phyloP scores from a whole-genome alignment of 2,797 vertebrate genomes.

The Macropodus opercularis region DNA sequence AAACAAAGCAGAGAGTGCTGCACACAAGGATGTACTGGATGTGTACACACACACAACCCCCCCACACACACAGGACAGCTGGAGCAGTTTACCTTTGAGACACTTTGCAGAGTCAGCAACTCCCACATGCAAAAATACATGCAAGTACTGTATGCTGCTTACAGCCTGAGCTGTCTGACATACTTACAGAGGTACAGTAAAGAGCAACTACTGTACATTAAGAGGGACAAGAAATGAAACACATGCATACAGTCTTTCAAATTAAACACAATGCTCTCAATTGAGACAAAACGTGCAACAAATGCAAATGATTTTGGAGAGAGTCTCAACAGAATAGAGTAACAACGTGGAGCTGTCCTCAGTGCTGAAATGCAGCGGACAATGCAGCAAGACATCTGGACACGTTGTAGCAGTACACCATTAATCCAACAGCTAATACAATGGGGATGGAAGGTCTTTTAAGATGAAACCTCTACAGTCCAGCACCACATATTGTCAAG shows the following conservation, averaged over 20 bases:
- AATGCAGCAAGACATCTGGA: no score
- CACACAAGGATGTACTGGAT: conserved; percentile 1
- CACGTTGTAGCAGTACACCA: no score
- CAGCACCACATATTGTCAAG: neutral
- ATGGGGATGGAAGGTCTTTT: neutral
- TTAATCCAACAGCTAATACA: neutral
- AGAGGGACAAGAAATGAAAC: neutral
- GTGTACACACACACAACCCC: conserved; percentile 19
- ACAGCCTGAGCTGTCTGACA: conserved; percentile 5
- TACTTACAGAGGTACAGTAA: conserved; percentile 14
- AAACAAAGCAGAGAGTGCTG: conserved; percentile 25
- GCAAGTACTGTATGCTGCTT: conserved; percentile 35
- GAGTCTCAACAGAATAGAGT: neutral
- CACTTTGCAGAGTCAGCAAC: conserved; percentile 51
- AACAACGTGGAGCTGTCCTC: conserved; percentile 2
- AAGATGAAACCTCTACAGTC: neutral
- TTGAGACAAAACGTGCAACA: neutral
- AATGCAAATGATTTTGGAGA: no score
- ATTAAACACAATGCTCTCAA: conserved; percentile 1
- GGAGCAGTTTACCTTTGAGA: conserved; percentile 56
- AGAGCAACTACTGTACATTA: no score
- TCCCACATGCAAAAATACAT: conserved; percentile 8
- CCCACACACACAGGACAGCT: conserved; percentile 25
- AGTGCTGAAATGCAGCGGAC: conserved; percentile 2
- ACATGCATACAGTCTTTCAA: neutral